phyloP scores from a whole-genome alignment of 2,888 invertebrate species.

The Nemapogon koenigi region DNA sequence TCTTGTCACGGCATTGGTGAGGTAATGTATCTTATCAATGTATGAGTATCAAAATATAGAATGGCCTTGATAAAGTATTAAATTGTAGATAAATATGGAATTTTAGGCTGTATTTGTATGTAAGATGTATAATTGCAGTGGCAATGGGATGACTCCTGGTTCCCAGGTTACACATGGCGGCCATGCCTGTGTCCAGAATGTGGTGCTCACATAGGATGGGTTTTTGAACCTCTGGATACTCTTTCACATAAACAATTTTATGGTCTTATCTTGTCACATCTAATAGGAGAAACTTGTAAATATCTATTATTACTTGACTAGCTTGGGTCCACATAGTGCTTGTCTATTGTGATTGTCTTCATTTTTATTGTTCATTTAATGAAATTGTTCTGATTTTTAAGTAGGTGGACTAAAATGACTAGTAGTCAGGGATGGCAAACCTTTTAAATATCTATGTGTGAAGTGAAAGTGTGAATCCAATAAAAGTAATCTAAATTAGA shows the following conservation, averaged over 20 bases:
- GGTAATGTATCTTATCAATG: conserved; percentile 23
- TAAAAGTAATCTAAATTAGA: too few species aligned
- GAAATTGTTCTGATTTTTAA: too few species aligned
- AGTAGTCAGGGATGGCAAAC: too few species aligned
- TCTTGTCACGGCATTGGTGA: conserved; percentile 31
- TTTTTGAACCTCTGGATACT: conserved; percentile 43
- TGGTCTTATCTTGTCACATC: conserved; percentile 29
- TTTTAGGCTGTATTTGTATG: conserved; percentile 12
- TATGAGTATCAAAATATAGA: background rate
- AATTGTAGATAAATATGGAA: too few species aligned
- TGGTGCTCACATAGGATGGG: conserved; percentile 62
- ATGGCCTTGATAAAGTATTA: background rate
- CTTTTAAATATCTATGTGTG: too few species aligned
- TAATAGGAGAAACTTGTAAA: conserved; percentile 43
- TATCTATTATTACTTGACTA: conserved; percentile 23
- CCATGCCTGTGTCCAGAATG: conserved; percentile 64
- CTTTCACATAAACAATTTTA: conserved; percentile 25
- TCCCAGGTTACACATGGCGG: conserved; percentile 65
- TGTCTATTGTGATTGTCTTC: conserved; percentile 2
- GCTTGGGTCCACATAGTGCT: too few species aligned
- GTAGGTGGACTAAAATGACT: too few species aligned
- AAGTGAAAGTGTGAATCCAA: too few species aligned
- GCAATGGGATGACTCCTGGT: conserved; percentile 62
- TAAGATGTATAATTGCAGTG: conserved; percentile 39
- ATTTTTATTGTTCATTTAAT: too few species aligned